Percentiles rank a stretch among this genome's conserved stretches.
These are phyloP conservation scores for Sogatella furcifera DNA, from an alignment of 1,140 invertebrate genomes.

Conservation along the genomic window DNA sequence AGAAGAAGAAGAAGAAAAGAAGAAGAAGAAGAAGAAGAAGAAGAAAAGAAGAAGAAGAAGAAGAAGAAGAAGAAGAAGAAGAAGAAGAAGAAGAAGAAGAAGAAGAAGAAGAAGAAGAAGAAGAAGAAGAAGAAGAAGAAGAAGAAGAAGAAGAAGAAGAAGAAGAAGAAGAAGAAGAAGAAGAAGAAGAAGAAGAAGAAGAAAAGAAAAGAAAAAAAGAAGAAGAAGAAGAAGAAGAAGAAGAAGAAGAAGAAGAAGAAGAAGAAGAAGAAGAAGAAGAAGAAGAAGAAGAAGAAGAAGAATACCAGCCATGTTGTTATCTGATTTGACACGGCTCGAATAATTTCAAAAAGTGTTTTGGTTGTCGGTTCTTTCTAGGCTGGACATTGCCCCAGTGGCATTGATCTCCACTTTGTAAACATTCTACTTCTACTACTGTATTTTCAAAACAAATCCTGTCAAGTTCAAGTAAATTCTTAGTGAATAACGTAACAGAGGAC, in stretches of 20 bases:
- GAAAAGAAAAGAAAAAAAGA: slow-evolving; percentile 25
- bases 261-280: slow-evolving; percentile 28
- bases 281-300: not conserved
- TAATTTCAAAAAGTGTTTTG: no score
- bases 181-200: slow-evolving; percentile 29
- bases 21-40: slow-evolving; percentile 18
- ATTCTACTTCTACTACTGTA: no score
- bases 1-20: no score
- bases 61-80: slow-evolving; percentile 26
- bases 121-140: slow-evolving; percentile 23
- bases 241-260: slow-evolving; percentile 27
- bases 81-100: slow-evolving; percentile 14
- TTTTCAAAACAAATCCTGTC: no score
- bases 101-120: slow-evolving; percentile 26
- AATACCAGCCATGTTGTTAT: not conserved
- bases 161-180: slow-evolving; percentile 24
- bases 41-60: slow-evolving; percentile 31
- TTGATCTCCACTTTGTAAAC: no score
- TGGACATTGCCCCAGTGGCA: no score
- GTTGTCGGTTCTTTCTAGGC: no score
- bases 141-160: slow-evolving; percentile 24
- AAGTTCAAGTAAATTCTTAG: no score
- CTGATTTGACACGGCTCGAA: no score
- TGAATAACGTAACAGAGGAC: no score
- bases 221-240: slow-evolving; percentile 34